A percentile compares a stretch with the other conserved stretches of the same genome.
These are phyloP conservation scores for Natrix natrix DNA, from an alignment of 2,797 vertebrate genomes.

Conservation along the genomic window DNA sequence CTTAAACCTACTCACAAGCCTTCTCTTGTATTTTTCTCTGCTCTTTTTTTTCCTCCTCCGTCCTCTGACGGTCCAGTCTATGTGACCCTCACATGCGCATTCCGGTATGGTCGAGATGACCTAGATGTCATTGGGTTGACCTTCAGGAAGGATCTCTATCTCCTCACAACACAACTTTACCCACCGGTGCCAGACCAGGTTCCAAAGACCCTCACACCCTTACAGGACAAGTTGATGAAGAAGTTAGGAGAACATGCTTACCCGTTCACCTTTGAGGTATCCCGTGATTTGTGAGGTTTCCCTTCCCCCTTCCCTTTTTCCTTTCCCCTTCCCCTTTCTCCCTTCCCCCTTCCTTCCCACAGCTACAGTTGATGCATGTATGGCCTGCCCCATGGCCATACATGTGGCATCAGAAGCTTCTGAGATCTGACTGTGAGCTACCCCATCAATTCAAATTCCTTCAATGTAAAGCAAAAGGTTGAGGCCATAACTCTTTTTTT, in stretches of 20 bases:
- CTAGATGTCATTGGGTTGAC: conserved; percentile 86
- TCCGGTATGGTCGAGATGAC: conserved; percentile 88
- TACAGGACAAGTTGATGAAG: conserved; percentile 82
- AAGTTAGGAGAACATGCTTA: conserved; percentile 82
- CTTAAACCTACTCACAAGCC: neutral
- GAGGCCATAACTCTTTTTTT: neutral
- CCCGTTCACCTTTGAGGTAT: conserved; percentile 85
- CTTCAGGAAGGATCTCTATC: conserved; percentile 88
- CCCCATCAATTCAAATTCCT: neutral
- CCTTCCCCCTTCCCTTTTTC: no score
- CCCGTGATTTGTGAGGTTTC: neutral
- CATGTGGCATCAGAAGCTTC: neutral
- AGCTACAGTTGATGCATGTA: neutral
- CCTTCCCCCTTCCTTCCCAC: neutral
- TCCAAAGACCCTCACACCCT: conserved; percentile 71
- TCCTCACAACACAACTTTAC: conserved; percentile 79
- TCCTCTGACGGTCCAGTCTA: conserved; percentile 71
- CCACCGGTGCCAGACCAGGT: conserved; percentile 65
- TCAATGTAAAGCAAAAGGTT: neutral
- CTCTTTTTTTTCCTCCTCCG: neutral
- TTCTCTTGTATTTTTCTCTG: neutral
- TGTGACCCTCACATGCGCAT: conserved; percentile 84
- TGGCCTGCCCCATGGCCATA: neutral
- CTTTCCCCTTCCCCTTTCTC: neutral
- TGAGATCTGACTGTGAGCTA: neutral